These are phyloP conservation scores for Lasioglossum baleicum DNA, from an alignment of 1,140 invertebrate genomes.

Conservation along the genomic window DNA sequence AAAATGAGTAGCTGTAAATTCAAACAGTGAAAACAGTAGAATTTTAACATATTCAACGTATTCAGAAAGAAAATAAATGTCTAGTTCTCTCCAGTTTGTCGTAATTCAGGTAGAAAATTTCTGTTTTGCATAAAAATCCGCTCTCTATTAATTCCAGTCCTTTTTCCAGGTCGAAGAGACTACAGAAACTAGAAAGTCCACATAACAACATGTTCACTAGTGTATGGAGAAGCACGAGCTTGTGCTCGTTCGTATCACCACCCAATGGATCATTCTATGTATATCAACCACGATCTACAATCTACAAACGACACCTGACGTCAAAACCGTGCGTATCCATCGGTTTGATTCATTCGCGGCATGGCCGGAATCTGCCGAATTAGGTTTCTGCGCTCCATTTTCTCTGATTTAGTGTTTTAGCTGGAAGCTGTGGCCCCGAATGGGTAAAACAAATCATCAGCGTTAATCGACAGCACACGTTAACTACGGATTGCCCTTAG, in stretches of 20 bases:
- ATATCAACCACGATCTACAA: conserved; percentile 13
- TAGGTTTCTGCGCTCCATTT: conserved; percentile 43
- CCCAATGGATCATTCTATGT: conserved; percentile 13
- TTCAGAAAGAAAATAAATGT: too few relatives aligned
- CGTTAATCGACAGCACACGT: not conserved
- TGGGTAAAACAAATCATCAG: not conserved
- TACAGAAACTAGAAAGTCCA: conserved; percentile 32
- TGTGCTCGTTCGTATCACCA: not conserved
- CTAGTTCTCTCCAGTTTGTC: too few relatives aligned
- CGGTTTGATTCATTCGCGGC: conserved; percentile 16
- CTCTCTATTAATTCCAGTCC: not conserved
- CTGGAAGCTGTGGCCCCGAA: conserved; percentile 17
- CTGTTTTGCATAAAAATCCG: too few relatives aligned
- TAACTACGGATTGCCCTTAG: not conserved
- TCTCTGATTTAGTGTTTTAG: conserved; percentile 55
- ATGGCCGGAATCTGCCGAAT: conserved; percentile 36
- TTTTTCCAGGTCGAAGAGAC: not conserved
- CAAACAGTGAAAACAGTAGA: too few relatives aligned
- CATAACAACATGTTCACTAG: conserved; percentile 44
- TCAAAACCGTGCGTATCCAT: conserved; percentile 39
- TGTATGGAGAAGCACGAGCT: conserved; percentile 26
- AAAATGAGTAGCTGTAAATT: too few relatives aligned
- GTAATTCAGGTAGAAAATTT: too few relatives aligned
- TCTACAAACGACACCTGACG: conserved; percentile 34
- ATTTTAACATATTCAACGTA: too few relatives aligned